Conservation (phyloP, 2,113 vertebrate species). For the Galeopterus variegatus region DNA sequence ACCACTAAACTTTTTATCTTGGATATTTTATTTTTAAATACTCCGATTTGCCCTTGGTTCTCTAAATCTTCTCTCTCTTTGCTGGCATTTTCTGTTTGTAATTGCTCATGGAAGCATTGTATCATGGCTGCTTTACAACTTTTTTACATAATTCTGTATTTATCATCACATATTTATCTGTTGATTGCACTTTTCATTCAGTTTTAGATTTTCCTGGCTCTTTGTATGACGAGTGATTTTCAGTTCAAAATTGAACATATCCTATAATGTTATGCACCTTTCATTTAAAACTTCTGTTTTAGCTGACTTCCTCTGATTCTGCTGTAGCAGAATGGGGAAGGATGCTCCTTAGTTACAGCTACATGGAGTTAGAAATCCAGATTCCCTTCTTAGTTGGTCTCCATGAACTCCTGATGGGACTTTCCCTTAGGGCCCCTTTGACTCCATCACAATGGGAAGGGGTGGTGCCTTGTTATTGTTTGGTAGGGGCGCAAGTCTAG, state of each 20-base stretch:
- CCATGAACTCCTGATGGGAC: no score
- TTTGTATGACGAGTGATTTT: background rate
- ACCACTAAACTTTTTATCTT: background rate
- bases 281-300: background rate
- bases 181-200: background rate
- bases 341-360: background rate
- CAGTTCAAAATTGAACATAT: background rate
- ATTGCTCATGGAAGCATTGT: background rate
- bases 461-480: background rate
- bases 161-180: background rate
- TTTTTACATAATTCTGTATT: background rate
- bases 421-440: background rate
- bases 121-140: background rate
- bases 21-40: background rate
- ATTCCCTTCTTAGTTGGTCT: background rate
- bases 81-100: background rate
- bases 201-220: background rate
- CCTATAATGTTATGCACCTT: background rate
- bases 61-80: background rate
- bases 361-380: accelerated
- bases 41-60: background rate
- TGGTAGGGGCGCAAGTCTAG: background rate
- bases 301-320: background rate
- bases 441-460: background rate
- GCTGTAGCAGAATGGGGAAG: no score